These are phyloP conservation scores for Monomorium pharaonis DNA, from an alignment of 1,140 invertebrate species.

Conservation along the genomic window DNA sequence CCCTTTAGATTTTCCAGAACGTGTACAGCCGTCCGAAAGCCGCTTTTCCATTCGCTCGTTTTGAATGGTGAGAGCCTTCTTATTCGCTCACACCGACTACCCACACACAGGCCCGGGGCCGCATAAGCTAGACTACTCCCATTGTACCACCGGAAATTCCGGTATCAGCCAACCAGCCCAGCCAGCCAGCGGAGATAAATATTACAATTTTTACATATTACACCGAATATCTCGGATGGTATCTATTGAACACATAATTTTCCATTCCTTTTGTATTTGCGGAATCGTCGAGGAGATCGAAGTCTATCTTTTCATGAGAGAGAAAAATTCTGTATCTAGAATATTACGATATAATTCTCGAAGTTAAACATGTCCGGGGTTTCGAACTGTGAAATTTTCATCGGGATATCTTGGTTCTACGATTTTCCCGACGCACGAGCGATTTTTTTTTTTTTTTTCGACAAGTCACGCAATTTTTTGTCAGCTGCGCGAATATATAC, in stretches of 20 bases:
- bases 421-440: neutral
- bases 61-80: constrained; percentile 41
- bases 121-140: constrained; percentile 22
- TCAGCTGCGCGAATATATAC: neutral
- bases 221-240: neutral
- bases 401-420: neutral
- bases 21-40: constrained; percentile 42
- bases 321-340: neutral
- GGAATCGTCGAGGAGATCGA: neutral
- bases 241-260: neutral
- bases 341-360: neutral
- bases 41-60: constrained; percentile 53
- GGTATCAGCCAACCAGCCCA: constrained; percentile 25
- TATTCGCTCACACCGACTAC: constrained; percentile 42
- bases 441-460: neutral
- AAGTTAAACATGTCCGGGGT: neutral
- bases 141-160: constrained; percentile 51
- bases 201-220: constrained; percentile 52
- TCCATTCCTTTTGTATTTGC: constrained; percentile 4
- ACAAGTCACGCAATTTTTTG: neutral
- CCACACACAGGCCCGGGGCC: neutral
- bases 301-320: neutral
- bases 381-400: neutral
- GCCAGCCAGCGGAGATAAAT: constrained; percentile 39
- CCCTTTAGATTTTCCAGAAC: constrained; percentile 47